Evolutionary conservation across 2,797 vertebrate genomes (phyloP), one percentile per base, ranked within the genome.

Genomic region (Xenopus petersii): DNA sequence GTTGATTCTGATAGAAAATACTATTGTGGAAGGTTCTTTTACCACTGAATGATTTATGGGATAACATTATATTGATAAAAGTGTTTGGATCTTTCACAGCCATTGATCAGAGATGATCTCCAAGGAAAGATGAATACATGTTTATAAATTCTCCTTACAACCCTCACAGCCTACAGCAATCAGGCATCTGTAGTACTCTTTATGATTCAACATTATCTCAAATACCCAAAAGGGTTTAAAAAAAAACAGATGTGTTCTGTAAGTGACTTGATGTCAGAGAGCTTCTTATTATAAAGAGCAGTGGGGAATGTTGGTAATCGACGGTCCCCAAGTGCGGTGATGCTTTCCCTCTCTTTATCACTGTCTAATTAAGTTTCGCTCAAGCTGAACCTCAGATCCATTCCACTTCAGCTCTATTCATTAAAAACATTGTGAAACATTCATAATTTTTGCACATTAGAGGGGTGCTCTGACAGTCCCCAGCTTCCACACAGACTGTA

Each of bases 321-420:
- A 79, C 79, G 11, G 13, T 81, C 73, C 70, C 1, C 17, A 49
- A 67, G 69, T 54, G 61, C 46, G 33, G 10, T 4, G 24, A 64
- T 12, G 60, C 79, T 83, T 80, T 11, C 56, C 69, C 84, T 82
- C 74, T 74, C 76, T 86, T 86, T 82, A 79, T 83, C 77, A 63
- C 62, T 64, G 71, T 81, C 83, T 83, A 79, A 83, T 82, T 84
- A 85, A 82, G 81, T 80, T 80, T 74, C 80, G 85, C 79, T 71
- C 82, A 85, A 75, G 69, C 68, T 80, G 77, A 85, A 81, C 75
- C 80, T 56, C 79, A 72, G 75, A 79, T 66, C 68, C 70, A 82
- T 60, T 63, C 65, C 7, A 4, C 66, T 71, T 71, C 74, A 79
- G 58, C 79, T 77, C 66, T 70, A 64, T 58, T 67, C 60, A 78